phyloP scores from a whole-genome alignment of 2,888 invertebrate species.

The Rambutsinella grinnellia region DNA sequence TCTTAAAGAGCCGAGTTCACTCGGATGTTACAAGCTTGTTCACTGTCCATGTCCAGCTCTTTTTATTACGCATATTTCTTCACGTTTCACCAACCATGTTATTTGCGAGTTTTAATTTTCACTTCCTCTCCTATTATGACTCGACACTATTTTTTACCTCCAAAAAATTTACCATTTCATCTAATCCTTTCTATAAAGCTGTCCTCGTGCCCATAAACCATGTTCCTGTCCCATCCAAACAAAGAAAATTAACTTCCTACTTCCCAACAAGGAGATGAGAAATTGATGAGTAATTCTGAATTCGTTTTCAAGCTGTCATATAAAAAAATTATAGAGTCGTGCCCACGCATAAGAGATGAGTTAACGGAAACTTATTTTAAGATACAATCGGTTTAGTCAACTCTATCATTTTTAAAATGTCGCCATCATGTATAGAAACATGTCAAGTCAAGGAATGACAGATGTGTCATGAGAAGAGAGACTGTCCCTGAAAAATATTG shows the following conservation, averaged over 20 bases:
- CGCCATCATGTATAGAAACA: constrained; percentile 31
- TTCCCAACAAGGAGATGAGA: constrained; percentile 39
- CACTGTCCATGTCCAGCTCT: too few species aligned
- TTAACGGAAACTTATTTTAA: not conserved
- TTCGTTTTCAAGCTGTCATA: not conserved
- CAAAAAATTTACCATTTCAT: too few species aligned
- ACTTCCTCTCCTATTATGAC: too few species aligned
- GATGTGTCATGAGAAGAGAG: constrained; percentile 32
- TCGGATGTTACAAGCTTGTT: too few species aligned
- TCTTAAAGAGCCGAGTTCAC: not conserved
- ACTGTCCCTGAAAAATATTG: too few species aligned
- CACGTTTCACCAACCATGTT: not conserved
- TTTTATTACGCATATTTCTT: not conserved
- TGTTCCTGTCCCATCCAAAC: constrained; percentile 34
- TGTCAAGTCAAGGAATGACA: constrained; percentile 38
- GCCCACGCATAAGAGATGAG: not conserved
- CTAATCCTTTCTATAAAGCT: constrained; percentile 15
- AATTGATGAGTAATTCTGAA: constrained; percentile 49
- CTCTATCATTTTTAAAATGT: not conserved
- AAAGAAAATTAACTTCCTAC: constrained; percentile 23
- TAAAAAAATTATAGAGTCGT: not conserved
- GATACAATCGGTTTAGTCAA: constrained; percentile 34
- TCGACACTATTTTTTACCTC: too few species aligned
- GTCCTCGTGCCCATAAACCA: constrained; percentile 31
- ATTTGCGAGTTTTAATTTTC: too few species aligned